These are phyloP conservation scores for Hypena proboscidalis DNA, from an alignment of 2,888 invertebrate genomes.

Conservation along the genomic window DNA sequence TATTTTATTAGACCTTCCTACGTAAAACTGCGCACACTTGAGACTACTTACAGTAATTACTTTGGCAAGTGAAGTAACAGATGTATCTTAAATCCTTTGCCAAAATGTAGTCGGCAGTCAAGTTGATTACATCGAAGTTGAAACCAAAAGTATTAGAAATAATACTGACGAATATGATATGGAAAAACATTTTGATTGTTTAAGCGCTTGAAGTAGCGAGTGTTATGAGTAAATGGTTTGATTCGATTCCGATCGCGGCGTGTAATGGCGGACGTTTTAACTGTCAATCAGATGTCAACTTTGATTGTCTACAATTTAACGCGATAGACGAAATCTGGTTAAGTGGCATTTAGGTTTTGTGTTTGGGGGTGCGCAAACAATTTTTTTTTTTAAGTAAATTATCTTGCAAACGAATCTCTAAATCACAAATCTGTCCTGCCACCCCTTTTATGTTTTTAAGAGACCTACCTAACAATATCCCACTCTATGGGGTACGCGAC, in stretches of 20 bases:
- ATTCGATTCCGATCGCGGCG: slow-evolving; percentile 8
- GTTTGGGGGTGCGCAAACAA: no score
- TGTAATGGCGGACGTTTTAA: slow-evolving; percentile 33
- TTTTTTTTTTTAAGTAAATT: no score
- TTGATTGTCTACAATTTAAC: slow-evolving; percentile 8
- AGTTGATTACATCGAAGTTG: slow-evolving; percentile 19
- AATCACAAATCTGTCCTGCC: no score
- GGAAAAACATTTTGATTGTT: slow-evolving; percentile 24
- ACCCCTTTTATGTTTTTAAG: no score
- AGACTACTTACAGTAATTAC: slow-evolving; percentile 45
- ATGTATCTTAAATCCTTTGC: slow-evolving; percentile 51
- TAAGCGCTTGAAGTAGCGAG: slow-evolving; percentile 6
- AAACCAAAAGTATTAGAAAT: slow-evolving; percentile 10
- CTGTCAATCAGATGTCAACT: slow-evolving; percentile 37
- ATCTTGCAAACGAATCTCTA: no score
- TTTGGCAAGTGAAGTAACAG: slow-evolving; percentile 57
- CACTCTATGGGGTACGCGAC: no score
- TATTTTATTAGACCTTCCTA: not conserved
- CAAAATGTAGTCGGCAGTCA: slow-evolving; percentile 55
- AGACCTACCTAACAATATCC: no score
- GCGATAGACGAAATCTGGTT: no score
- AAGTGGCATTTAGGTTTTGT: not conserved
- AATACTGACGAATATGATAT: slow-evolving; percentile 12
- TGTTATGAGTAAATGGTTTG: slow-evolving; percentile 20
- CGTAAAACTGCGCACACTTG: not conserved